Evolutionary conservation across 2,797 vertebrate species (phyloP).

Genomic region (Selene dorsalis): DNA sequence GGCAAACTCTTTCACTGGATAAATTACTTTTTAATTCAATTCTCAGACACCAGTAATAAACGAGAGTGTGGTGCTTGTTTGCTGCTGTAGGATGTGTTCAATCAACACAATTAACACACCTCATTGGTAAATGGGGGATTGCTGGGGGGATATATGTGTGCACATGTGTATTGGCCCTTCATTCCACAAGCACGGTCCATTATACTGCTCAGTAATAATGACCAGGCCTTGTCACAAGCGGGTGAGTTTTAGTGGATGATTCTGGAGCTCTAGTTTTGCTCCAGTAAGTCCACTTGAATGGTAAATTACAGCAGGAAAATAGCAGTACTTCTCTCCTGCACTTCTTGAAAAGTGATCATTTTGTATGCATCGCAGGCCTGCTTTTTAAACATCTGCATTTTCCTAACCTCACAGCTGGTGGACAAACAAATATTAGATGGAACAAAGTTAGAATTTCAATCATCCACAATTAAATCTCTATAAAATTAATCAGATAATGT

Average conservation of each 20-base stretch:
- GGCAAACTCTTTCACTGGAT: constrained; percentile 34
- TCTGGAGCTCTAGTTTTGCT: constrained; percentile 28
- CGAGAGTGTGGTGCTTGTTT: neutral
- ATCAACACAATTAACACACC: constrained; percentile 42
- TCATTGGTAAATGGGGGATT: neutral
- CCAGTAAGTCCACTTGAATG: constrained; percentile 43
- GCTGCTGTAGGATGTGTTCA: constrained; percentile 25
- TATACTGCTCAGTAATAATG: constrained; percentile 32
- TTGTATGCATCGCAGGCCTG: constrained; percentile 3
- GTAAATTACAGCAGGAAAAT: constrained; percentile 49
- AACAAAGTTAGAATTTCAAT: neutral
- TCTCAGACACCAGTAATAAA: constrained; percentile 20
- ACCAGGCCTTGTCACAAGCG: constrained; percentile 31
- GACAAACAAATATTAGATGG: too few relatives aligned
- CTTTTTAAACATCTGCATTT: neutral
- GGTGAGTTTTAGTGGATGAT: constrained; percentile 41
- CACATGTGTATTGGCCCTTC: neutral
- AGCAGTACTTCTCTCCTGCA: constrained; percentile 28
- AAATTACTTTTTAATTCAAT: constrained; percentile 57
- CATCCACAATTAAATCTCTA: too few relatives aligned
- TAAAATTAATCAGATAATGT: too few relatives aligned
- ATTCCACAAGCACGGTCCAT: neutral
- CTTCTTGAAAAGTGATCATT: constrained; percentile 25
- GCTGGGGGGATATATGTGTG: neutral
- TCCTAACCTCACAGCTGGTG: neutral